Evolutionary conservation across 2,888 invertebrate species (phyloP), one percentile per base, ranked within the genome.

Genomic region (Anoplius nigerrimus): DNA sequence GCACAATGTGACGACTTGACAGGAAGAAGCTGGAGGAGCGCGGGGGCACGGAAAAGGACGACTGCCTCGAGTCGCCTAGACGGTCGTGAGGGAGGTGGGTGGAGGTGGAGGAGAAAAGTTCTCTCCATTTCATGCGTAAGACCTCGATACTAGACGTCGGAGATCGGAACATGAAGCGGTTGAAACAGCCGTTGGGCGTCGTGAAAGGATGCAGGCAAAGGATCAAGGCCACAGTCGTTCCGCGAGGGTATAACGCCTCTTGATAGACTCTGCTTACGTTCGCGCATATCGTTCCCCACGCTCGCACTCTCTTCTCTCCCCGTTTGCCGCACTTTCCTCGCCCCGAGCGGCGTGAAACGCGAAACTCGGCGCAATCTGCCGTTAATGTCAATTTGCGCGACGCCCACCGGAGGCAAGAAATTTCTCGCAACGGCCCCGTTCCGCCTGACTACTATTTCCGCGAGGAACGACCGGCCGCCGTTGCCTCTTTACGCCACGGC

Each of bases 1-100:
- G 64, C 48, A 81, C 80, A 76, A 78, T 77, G 76, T 71, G 74
- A 70, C 69, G 70, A 76, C 58, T 77, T 58, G 70, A 73, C 70
- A 75, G 72, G 69, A 68, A 71, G 66, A 72, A 76, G 72, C 65
- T 34, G 48, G n/a, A 48, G 48, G 18, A 48, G 48, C 18, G 48
- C n/a, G 34, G 5, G n/a, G 13, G 48, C n/a, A 48, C 5, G n/a
- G 48, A 34, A 42, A 24, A 52, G 55, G 51, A 20, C 53, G 45
- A 34, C 4, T 2, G 34, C 34, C 1, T 34, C 34, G 34, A 34
- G 34, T 34, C 34, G 34, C 53, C 21, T 55, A 54, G 34, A 22
- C 3, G 62, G 62, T n/a, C n/a, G 18, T 16, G 16, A 61, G 20
- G 16, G 55, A 34, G 48, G 18, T 45, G 2, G 42, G 27, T 42